These are phyloP conservation scores for Melanostigma gelatinosum DNA, from an alignment of 2,113 vertebrate genomes.

Conservation along the genomic window DNA sequence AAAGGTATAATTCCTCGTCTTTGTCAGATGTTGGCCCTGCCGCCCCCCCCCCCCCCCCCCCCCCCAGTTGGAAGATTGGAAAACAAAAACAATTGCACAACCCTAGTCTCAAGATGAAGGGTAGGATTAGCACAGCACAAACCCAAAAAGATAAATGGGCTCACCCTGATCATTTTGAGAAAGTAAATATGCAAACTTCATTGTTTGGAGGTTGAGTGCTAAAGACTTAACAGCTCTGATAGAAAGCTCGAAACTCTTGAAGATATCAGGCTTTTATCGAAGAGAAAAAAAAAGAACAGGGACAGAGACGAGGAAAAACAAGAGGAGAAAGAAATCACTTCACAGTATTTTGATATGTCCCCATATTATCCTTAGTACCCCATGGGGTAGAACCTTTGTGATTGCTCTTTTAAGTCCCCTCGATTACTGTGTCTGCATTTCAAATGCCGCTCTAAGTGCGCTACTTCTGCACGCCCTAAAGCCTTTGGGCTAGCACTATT, in stretches of 20 bases:
- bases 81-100: background rate
- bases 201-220: conserved; percentile 32
- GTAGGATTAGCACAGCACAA: conserved; percentile 3
- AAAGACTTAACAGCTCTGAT: conserved; percentile 18
- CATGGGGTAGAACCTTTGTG: conserved; percentile 61
- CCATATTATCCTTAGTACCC: conserved; percentile 58
- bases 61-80: background rate
- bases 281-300: conserved; percentile 1
- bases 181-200: conserved; percentile 8
- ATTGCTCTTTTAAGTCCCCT: conserved; percentile 75
- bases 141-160: background rate
- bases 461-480: conserved; percentile 58
- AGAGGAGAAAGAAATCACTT: conserved; percentile 48
- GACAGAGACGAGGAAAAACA: conserved; percentile 43
- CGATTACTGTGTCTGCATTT: conserved; percentile 75
- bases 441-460: conserved; percentile 70
- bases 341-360: conserved; percentile 59
- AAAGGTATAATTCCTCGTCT: background rate
- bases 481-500: conserved; percentile 69
- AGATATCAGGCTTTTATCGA: conserved; percentile 17
- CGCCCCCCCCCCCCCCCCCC: too few relatives aligned
- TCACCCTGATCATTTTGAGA: conserved; percentile 29
- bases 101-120: conserved; percentile 1
- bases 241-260: conserved; percentile 13
- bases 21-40: background rate